Evolutionary conservation across 2,888 invertebrate species (phyloP).

Genomic region (Vanessa cardui): DNA sequence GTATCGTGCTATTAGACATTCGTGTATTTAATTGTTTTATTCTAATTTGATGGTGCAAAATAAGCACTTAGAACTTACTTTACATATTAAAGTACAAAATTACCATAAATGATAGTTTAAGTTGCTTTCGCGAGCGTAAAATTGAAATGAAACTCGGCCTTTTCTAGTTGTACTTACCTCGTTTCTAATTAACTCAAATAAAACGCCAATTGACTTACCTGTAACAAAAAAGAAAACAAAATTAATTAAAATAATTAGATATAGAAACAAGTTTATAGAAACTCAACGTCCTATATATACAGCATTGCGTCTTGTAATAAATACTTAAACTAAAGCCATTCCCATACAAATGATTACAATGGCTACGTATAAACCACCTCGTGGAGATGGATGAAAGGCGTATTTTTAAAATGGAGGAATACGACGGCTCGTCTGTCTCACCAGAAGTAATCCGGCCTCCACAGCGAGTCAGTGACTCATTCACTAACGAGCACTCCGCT

Average conservation of each 20-base stretch:
- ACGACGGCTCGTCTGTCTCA: conserved; percentile 30
- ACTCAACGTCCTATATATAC: conserved; percentile 5
- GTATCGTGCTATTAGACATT: conserved; percentile 22
- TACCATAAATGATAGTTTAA: conserved; percentile 24
- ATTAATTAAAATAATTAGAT: conserved; percentile 8
- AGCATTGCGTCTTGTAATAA: neutral
- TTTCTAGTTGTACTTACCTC: conserved; percentile 42
- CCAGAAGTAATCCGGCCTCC: conserved; percentile 42
- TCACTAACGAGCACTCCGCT: conserved; percentile 56
- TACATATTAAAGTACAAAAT: conserved; percentile 28
- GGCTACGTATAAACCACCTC: conserved; percentile 18
- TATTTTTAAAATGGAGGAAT: conserved; percentile 33
- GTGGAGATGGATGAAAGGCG: conserved; percentile 29
- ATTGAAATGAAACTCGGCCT: conserved; percentile 25
- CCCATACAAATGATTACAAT: conserved; percentile 17
- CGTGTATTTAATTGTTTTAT: conserved; percentile 8
- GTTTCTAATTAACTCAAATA: conserved; percentile 20
- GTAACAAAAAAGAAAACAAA: conserved; percentile 55
- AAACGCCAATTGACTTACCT: conserved; percentile 59
- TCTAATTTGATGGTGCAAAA: conserved; percentile 21
- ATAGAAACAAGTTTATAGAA: neutral
- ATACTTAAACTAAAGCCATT: neutral
- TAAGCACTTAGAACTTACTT: conserved; percentile 13
- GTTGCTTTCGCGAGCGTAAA: conserved; percentile 40
- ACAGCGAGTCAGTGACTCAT: conserved; percentile 56